phyloP scores from a whole-genome alignment of 2,113 vertebrate genomes.

The Xiphophorus maculatus region DNA sequence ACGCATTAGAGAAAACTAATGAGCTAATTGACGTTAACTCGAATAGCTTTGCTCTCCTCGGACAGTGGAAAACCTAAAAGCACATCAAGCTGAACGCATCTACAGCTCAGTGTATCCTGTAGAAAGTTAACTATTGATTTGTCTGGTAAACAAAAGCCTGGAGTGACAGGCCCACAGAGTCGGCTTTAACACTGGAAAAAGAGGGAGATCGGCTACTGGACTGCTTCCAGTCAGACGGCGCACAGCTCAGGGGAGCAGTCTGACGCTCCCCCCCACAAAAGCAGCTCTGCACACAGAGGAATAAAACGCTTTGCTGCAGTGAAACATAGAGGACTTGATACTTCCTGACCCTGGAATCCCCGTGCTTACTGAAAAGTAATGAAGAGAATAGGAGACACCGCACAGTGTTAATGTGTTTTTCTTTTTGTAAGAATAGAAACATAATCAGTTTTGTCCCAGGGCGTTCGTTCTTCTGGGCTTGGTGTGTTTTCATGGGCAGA shows the following conservation, averaged over 20 bases:
- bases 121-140: conserved; percentile 71
- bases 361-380: conserved; percentile 26
- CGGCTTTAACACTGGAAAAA: conserved; percentile 49
- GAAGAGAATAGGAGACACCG: conserved; percentile 40
- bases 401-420: conserved; percentile 38
- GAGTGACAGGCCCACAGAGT: conserved; percentile 70
- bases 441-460: conserved; percentile 39
- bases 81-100: conserved; percentile 42
- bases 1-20: conserved; percentile 52
- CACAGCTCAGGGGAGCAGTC: conserved; percentile 49
- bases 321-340: conserved; percentile 44
- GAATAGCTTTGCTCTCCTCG: conserved; percentile 47
- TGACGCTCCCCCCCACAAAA: conserved; percentile 27
- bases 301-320: conserved; percentile 42
- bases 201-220: conserved; percentile 53
- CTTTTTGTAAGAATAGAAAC: conserved; percentile 46
- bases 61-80: conserved; percentile 36
- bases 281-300: conserved; percentile 41
- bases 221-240: conserved; percentile 69
- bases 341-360: conserved; percentile 63
- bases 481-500: conserved; percentile 38
- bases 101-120: conserved; percentile 49
- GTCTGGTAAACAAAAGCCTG: conserved; percentile 59
- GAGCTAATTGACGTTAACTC: conserved; percentile 53
- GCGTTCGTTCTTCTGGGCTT: conserved; percentile 43